These are phyloP conservation scores for Triplophysa bombifrons DNA, from an alignment of 2,797 vertebrate species.

Conservation along the genomic window DNA sequence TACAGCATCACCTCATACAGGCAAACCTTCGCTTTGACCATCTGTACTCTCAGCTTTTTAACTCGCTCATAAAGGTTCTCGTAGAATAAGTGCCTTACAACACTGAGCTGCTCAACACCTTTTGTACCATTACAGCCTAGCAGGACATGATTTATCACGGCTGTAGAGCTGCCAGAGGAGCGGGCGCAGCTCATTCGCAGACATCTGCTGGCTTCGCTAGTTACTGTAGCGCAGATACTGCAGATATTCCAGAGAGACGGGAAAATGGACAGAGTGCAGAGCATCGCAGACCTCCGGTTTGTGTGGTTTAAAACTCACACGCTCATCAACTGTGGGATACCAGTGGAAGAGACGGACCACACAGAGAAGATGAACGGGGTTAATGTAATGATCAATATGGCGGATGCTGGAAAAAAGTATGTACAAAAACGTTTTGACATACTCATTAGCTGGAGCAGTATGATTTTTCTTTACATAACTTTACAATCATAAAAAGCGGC, in stretches of 20 bases:
- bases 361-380: background rate
- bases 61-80: slow-evolving; percentile 28
- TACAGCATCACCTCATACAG: background rate
- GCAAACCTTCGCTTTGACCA: background rate
- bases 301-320: slow-evolving; percentile 1
- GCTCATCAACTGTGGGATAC: background rate
- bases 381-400: background rate
- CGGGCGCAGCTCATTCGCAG: slow-evolving; percentile 37
- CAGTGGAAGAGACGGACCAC: background rate
- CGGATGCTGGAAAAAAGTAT: background rate
- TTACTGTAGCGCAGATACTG: slow-evolving; percentile 40
- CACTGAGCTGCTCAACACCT: slow-evolving; percentile 41
- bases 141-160: slow-evolving; percentile 51
- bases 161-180: slow-evolving; percentile 37
- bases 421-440: background rate
- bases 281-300: background rate
- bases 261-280: slow-evolving; percentile 20
- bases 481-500: background rate
- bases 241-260: slow-evolving; percentile 18
- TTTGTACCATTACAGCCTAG: slow-evolving; percentile 49
- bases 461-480: too few species aligned
- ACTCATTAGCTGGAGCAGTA: too few species aligned
- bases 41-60: slow-evolving; percentile 11
- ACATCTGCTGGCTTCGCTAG: slow-evolving; percentile 41
- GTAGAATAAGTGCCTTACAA: slow-evolving; percentile 38